A percentile compares a stretch with the other conserved stretches of the same genome.
phyloP scores from a whole-genome alignment of 2,888 invertebrate species.

The Caenorhabditis plicata region DNA sequence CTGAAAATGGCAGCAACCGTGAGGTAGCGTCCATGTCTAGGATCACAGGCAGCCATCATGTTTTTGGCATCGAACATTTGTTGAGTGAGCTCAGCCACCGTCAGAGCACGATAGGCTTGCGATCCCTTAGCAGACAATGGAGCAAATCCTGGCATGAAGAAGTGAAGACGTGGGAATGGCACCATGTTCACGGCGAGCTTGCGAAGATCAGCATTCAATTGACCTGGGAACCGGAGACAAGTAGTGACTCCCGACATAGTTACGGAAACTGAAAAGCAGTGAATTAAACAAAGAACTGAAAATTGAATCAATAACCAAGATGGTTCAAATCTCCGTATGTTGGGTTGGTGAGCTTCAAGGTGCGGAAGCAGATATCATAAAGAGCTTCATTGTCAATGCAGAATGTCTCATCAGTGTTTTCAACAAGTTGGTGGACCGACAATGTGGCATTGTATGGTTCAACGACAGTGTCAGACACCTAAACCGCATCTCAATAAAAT shows the following conservation, averaged over 20 bases:
- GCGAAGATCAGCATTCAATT: slow-evolving; percentile 75
- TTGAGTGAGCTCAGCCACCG: slow-evolving; percentile 76
- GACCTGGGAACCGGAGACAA: slow-evolving; percentile 79
- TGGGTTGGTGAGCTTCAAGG: slow-evolving; percentile 73
- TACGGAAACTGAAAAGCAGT: slow-evolving; percentile 67
- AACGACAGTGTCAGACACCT: slow-evolving; percentile 74
- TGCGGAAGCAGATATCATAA: slow-evolving; percentile 72
- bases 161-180: slow-evolving; percentile 78
- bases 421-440: slow-evolving; percentile 69
- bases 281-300: no score
- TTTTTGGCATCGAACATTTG: slow-evolving; percentile 73
- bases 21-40: slow-evolving; percentile 70
- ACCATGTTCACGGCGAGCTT: slow-evolving; percentile 82
- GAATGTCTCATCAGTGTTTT: slow-evolving; percentile 66
- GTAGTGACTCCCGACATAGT: slow-evolving; percentile 70
- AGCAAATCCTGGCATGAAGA: slow-evolving; percentile 75
- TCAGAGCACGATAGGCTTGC: slow-evolving; percentile 71
- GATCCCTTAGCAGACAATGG: slow-evolving; percentile 78
- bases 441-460: slow-evolving; percentile 72
- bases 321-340: slow-evolving; percentile 87
- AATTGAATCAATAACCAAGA: slow-evolving; percentile 72
- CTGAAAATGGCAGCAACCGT: slow-evolving; percentile 72
- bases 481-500: background rate
- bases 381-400: slow-evolving; percentile 71
- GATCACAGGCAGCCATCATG: slow-evolving; percentile 71